Evolutionary conservation across 2,888 invertebrate species (phyloP), one percentile per base, ranked within the genome.

Genomic region (Frankliniella fusca): DNA sequence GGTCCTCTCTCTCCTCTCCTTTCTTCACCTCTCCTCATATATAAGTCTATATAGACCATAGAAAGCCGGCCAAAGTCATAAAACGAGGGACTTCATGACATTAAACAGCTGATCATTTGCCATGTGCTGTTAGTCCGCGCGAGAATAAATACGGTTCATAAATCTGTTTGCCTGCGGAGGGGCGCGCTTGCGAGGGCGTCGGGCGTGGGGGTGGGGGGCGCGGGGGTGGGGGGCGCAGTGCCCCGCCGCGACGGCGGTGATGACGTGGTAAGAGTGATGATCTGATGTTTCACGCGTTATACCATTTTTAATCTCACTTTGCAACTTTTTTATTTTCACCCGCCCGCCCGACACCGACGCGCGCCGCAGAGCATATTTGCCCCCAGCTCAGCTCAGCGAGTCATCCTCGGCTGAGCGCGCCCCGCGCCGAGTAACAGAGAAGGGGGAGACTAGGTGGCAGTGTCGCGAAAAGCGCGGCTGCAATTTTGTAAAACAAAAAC

Each of bases 191-290:
- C 38, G 38, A 50, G 9, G 50, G 50, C 10, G 50, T 15, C 50
- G 54, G 18, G 54, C 15, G 54, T 2, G 1, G 54, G 54, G 54
- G 7, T 1, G 54, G 7, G 18, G 15, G 54, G 54, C n/a, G n/a
- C n/a, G 54, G 54, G 12, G 54, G 54, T 54, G 61, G 20, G 61
- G 61, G 20, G 15, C 15, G 61, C 15, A 7, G 10, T 18, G 61
- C 61, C 54, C 54, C 12, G 54, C 12, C 54, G 18, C 2, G 54
- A 9, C 18, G 61, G 15, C 20, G 61, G 70, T 27, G 27, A 76
- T 27, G 70, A 76, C 70, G 70, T 76, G 70, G 70, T 27, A 76
- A 76, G 70, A 76, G 27, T 76, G 70, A 76, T 70, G 70, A 70
- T 27, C n/a, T 27, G 23, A 76, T 76, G 70, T 76, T 76, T 27